These are phyloP conservation scores for Dolichomitus sp. DNA, from an alignment of 2,888 invertebrate genomes.

Conservation along the genomic window DNA sequence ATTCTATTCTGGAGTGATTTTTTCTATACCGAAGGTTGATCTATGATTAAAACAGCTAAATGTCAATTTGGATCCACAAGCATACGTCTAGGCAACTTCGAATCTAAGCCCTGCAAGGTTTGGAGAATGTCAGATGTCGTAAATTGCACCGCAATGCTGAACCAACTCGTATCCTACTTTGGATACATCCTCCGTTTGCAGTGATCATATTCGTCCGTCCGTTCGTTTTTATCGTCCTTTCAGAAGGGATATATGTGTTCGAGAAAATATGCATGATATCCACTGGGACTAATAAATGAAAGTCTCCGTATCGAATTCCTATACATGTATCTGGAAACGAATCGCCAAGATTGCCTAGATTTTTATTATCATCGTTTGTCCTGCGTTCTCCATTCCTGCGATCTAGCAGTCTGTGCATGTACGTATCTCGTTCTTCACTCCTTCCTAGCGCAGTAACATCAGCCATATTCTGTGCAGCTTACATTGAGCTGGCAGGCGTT, in stretches of 20 bases:
- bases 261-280: neutral
- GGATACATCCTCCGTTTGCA: neutral
- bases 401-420: constrained; percentile 22
- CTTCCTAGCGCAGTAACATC: constrained; percentile 32
- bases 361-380: constrained; percentile 12
- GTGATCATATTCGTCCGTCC: neutral
- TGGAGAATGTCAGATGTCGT: neutral
- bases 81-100: neutral
- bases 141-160: neutral
- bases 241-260: neutral
- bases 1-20: no score
- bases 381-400: constrained; percentile 19
- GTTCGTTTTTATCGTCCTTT: neutral
- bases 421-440: constrained; percentile 35
- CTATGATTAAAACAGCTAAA: neutral
- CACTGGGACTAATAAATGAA: neutral
- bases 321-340: neutral
- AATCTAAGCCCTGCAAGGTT: neutral
- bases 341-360: constrained; percentile 20
- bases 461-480: constrained; percentile 17
- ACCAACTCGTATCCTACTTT: neutral
- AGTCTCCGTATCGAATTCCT: neutral
- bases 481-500: constrained; percentile 29
- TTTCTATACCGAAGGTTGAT: no score
- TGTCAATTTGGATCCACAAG: neutral